Conservation (phyloP, 2,113 vertebrate genomes). For the Macquaria ambigua region DNA sequence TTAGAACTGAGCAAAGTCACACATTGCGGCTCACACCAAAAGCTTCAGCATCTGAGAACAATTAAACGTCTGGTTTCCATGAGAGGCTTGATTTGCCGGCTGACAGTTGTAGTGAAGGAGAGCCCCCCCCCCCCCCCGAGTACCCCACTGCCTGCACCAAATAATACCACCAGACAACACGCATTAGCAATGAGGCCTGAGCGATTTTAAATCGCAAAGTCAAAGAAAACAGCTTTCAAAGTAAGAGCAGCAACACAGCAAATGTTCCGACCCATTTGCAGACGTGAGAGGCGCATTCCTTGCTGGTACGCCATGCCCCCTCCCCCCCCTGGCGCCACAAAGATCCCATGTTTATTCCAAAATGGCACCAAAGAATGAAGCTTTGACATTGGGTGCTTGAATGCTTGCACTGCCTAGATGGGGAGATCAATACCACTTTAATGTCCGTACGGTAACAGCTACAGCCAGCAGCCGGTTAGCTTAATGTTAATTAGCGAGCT, state of each 20-base stretch:
- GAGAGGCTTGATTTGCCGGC: conserved; percentile 78
- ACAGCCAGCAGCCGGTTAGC: background rate
- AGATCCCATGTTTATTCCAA: conserved; percentile 20
- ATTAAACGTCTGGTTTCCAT: conserved; percentile 84
- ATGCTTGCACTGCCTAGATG: no score
- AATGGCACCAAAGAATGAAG: conserved; percentile 1
- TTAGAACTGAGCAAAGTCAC: conserved; percentile 73
- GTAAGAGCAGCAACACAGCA: conserved; percentile 44
- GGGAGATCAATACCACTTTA: background rate
- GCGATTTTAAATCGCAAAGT: conserved; percentile 59
- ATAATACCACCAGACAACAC: conserved; percentile 60
- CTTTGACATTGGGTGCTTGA: no score
- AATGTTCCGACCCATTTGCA: conserved; percentile 44
- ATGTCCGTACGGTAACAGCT: background rate
- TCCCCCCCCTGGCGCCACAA: conserved; percentile 32
- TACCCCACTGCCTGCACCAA: conserved; percentile 57
- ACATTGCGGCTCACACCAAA: conserved; percentile 73
- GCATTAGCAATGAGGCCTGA: conserved; percentile 66
- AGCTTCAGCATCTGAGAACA: conserved; percentile 82
- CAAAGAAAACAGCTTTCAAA: conserved; percentile 40
- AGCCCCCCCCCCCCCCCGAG: conserved; percentile 28
- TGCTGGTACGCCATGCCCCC: conserved; percentile 18
- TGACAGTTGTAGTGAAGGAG: conserved; percentile 71
- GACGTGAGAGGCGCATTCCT: conserved; percentile 31
- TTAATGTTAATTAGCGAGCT: background rate